Base-by-base conservation (phyloP, 2,888 invertebrate species). In the Erebia epiphron region DNA sequence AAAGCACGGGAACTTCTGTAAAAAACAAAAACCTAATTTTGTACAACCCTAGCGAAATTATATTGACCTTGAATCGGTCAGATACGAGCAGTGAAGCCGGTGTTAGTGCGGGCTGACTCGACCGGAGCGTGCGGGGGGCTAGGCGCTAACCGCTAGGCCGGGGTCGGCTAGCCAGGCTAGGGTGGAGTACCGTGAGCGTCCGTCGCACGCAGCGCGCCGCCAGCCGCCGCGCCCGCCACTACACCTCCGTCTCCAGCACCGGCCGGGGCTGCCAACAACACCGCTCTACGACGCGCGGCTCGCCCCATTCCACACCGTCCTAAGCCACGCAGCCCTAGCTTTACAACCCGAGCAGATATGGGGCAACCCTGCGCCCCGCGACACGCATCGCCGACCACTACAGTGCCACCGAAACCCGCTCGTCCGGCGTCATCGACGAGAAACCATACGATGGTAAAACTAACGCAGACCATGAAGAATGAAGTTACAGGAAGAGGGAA, bases 161-260 rank as follows among this genome's bases (percentile, higher is more conserved):
- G 70, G 68, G 71, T 76, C 76, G 75, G 65, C 74, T 74, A 66
- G 70, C 70, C 43, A 10, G 43, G 46, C 76, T 75, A 71, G 74
- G 76, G 75, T 71, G 78, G 82, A 77, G 86, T 91, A 92, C 92
- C 92, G 92, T 91, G 78, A 86, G 92, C 88, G 89, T 93, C 91
- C 94, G 92, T 82, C 86, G 94, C 84, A 85, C 89, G 87, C 88
- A 90, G 89, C 91, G 91, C 84, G 86, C 83, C 80, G 87, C 84
- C 88, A 87, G 89, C 87, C 90, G 90, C 91, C 90, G 92, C 91
- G 91, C 87, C 91, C 92, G 91, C 92, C 91, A 89, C 94, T 93
- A 93, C 90, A 93, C 94, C 86, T 93, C 93, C 75, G 93, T 93
- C 93, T 93, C 94, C 86, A 93, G 87, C 87, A 88, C 91, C 79